Percentiles rank a stretch among this genome's conserved stretches.
phyloP scores from a whole-genome alignment of 2,113 vertebrate species.

The Apistogramma diplotaenia region DNA sequence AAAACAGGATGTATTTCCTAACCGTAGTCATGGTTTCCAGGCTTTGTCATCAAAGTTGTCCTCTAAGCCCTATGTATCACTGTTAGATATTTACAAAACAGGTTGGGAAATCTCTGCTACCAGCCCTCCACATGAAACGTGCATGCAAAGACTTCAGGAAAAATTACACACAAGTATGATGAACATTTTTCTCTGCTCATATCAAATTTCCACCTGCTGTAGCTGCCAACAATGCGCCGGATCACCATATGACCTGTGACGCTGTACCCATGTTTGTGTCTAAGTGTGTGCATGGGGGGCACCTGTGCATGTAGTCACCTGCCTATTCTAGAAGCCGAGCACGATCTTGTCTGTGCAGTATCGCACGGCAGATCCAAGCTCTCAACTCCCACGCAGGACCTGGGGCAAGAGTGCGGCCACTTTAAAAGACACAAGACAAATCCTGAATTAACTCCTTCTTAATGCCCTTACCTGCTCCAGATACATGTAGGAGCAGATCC shows the following conservation, averaged over 20 bases:
- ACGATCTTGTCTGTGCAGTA: conserved; percentile 33
- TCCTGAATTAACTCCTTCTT: conserved; percentile 54
- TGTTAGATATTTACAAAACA: conserved; percentile 11
- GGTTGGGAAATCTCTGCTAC: neutral
- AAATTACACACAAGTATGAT: neutral
- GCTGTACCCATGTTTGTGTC: conserved; percentile 9
- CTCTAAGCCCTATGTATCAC: conserved; percentile 11
- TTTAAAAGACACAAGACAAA: conserved; percentile 56
- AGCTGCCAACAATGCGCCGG: neutral
- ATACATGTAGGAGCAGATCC: conserved; percentile 56
- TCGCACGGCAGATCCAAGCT: conserved; percentile 46
- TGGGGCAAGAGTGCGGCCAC: conserved; percentile 59
- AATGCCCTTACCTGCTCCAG: conserved; percentile 33
- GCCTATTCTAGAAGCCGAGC: conserved; percentile 44
- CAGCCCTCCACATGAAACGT: neutral
- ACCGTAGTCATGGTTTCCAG: conserved; percentile 43
- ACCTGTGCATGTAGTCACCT: conserved; percentile 62
- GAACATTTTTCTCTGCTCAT: neutral
- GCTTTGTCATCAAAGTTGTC: conserved; percentile 32
- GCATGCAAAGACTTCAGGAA: neutral
- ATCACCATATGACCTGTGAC: neutral
- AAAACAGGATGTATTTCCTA: conserved; percentile 45
- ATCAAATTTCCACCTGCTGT: neutral
- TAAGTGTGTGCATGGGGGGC: neutral
- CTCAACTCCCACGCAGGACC: conserved; percentile 60